Evolutionary conservation across 1,140 invertebrate species (phyloP).

Genomic region (Eupristina koningsbergeri): DNA sequence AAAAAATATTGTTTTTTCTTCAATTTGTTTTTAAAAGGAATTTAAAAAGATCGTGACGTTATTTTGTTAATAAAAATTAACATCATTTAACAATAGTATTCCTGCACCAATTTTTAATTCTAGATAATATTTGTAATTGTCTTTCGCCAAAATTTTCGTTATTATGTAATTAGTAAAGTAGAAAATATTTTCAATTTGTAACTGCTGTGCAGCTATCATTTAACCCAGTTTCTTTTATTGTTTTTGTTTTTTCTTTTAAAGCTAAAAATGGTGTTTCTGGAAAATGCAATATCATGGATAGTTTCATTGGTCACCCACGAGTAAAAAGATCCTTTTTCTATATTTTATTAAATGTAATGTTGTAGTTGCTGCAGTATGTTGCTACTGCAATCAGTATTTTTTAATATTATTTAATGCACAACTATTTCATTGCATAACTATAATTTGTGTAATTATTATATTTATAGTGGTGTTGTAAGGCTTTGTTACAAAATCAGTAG

Average conservation of each 20-base stretch:
- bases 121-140: no score
- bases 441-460: constrained; percentile 7
- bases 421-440: not conserved
- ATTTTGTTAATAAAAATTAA: no score
- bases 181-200: not conserved
- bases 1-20: no score
- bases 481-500: constrained; percentile 15
- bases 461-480: not conserved
- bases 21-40: no score
- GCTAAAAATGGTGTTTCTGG: not conserved
- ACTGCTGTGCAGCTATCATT: not conserved
- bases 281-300: constrained; percentile 10
- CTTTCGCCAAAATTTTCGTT: no score
- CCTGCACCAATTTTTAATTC: no score
- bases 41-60: no score
- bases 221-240: not conserved
- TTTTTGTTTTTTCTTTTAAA: not conserved
- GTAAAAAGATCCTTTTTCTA: not conserved
- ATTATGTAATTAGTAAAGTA: not conserved
- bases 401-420: not conserved
- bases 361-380: no score
- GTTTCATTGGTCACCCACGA: constrained; percentile 1
- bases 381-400: not conserved
- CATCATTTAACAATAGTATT: no score
- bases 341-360: not conserved